A percentile compares a stretch with the other conserved stretches of the same genome.
These are phyloP conservation scores for Atopsyche davidsoni DNA, from an alignment of 1,140 invertebrate genomes.

Conservation along the genomic window DNA sequence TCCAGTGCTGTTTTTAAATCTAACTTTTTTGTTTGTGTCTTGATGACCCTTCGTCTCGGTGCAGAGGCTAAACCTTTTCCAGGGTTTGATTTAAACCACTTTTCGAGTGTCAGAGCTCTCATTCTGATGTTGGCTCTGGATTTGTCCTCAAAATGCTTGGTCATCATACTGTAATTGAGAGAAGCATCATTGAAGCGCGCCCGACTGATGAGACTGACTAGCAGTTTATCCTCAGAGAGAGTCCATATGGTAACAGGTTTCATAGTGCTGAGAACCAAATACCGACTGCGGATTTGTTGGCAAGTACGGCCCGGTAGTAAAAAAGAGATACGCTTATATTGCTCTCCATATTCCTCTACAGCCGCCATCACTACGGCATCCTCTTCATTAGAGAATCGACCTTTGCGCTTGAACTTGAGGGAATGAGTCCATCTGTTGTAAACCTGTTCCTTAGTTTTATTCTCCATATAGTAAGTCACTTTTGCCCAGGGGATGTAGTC, in stretches of 20 bases:
- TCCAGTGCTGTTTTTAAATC: no score
- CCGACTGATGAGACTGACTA: conserved; percentile 1
- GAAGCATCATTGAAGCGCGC: conserved; percentile 2
- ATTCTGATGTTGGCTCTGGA: not conserved
- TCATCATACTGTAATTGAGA: conserved; percentile 3
- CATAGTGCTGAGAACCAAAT: not conserved
- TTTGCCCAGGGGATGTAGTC: conserved; percentile 25
- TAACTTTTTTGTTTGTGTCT: no score
- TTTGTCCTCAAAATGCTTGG: conserved; percentile 7
- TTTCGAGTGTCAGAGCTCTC: no score
- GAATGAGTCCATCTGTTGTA: conserved; percentile 16
- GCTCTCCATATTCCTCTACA: conserved; percentile 2
- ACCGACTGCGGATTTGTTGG: conserved; percentile 1
- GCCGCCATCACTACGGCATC: conserved; percentile 18
- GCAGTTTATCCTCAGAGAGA: conserved; percentile 9
- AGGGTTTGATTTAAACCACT: no score
- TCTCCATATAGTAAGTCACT: conserved; percentile 18
- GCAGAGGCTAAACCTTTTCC: no score
- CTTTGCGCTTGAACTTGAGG: not conserved
- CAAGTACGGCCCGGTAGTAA: conserved; percentile 8
- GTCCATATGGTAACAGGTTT: conserved; percentile 3
- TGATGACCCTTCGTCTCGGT: no score
- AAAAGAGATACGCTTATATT: conserved; percentile 3
- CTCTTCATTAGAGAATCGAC: conserved; percentile 18
- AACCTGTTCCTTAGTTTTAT: conserved; percentile 21